Conservation (phyloP, 2,888 invertebrate genomes). For the Ctenicera cuprea region DNA sequence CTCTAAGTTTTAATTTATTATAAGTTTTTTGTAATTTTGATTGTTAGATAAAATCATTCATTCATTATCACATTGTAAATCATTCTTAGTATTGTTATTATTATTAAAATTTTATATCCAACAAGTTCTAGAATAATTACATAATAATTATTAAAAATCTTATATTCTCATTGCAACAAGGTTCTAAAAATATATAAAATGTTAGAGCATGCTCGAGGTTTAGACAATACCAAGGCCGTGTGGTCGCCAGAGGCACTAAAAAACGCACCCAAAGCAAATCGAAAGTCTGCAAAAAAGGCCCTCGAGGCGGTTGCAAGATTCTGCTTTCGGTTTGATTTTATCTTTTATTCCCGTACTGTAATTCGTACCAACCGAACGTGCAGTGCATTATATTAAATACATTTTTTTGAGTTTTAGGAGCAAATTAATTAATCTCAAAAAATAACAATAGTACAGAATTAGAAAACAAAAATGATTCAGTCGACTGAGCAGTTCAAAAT, state of each 20-base stretch:
- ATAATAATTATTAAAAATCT: not conserved
- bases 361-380: conserved; percentile 18
- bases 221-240: conserved; percentile 18
- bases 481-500: not conserved
- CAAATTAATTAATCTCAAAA: not conserved
- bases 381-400: conserved; percentile 11
- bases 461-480: not conserved
- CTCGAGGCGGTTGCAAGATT: conserved; percentile 13
- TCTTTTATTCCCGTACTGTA: conserved; percentile 13
- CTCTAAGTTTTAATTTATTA: too few species aligned
- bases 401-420: not conserved
- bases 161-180: not conserved
- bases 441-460: not conserved
- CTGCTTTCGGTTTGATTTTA: conserved; percentile 20
- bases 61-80: not conserved
- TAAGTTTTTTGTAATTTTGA: too few species aligned
- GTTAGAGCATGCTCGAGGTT: conserved; percentile 5
- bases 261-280: conserved; percentile 23
- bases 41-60: too few species aligned
- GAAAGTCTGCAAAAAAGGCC: conserved; percentile 21
- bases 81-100: not conserved
- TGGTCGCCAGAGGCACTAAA: conserved; percentile 15
- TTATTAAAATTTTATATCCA: not conserved
- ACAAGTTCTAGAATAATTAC: not conserved
- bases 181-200: conserved; percentile 25